phyloP scores from a whole-genome alignment of 2,113 vertebrate genomes.

The Psammodynastes pulverulentus region DNA sequence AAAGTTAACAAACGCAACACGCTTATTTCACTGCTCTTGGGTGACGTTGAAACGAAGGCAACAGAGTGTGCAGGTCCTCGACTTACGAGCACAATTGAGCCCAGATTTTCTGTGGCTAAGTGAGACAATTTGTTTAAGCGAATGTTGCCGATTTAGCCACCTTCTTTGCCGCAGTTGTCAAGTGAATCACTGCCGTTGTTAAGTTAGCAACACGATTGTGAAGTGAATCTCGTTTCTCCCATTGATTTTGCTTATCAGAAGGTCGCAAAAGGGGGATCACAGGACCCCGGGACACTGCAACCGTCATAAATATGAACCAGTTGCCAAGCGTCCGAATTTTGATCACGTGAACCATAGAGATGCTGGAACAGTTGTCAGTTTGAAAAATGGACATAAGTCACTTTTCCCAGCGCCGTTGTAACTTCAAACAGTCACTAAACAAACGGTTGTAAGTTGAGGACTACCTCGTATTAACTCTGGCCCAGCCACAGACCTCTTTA shows the following conservation, averaged over 20 bases:
- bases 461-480: not conserved
- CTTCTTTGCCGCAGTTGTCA: not conserved
- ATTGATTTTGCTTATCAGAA: not conserved
- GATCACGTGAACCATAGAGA: not conserved
- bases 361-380: not conserved
- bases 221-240: not conserved
- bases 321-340: not conserved
- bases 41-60: not conserved
- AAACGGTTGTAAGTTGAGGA: not conserved
- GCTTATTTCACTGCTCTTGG: not conserved
- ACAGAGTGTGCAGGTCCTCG: not conserved
- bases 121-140: not conserved
- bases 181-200: not conserved
- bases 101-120: not conserved
- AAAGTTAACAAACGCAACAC: not conserved
- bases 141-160: not conserved
- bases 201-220: not conserved
- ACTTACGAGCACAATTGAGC: not conserved
- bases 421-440: not conserved
- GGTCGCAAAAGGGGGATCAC: not conserved
- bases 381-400: not conserved
- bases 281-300: not conserved
- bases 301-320: not conserved
- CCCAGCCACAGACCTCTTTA: not conserved
- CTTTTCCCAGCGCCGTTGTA: not conserved